Evolutionary conservation across 64 coral and sea anemone species (phyloP).

Genomic region (Stichodactyla mertensii): DNA sequence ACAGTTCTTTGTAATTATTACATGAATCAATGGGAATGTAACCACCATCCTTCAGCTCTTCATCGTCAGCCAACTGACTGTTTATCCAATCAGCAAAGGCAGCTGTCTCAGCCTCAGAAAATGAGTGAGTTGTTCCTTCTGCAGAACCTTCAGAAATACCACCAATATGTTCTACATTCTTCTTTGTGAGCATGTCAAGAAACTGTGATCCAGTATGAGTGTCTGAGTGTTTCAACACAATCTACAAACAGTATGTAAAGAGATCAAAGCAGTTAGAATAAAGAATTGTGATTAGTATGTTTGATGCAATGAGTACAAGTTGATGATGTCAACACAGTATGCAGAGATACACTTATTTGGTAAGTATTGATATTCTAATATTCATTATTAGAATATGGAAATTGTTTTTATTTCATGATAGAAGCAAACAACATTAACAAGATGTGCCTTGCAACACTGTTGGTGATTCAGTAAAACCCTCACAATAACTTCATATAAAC

Average conservation of each 20-base stretch:
- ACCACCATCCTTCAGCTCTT: constrained; percentile 37
- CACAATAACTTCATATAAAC: too few species aligned
- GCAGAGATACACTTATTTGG: too few species aligned
- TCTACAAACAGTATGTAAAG: neutral
- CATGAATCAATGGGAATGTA: constrained; percentile 66
- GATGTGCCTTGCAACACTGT: too few species aligned
- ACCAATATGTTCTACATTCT: constrained; percentile 28
- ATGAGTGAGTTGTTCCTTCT: constrained; percentile 83
- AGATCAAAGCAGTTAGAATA: too few species aligned
- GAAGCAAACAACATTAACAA: too few species aligned
- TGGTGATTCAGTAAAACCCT: too few species aligned
- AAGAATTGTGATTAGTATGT: too few species aligned
- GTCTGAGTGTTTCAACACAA: neutral
- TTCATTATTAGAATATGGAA: too few species aligned
- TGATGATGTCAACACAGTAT: too few species aligned
- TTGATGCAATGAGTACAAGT: too few species aligned
- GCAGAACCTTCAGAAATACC: constrained; percentile 70
- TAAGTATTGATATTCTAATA: too few species aligned
- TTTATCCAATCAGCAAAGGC: constrained; percentile 99
- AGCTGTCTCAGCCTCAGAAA: constrained; percentile 69
- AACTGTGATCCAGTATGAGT: neutral
- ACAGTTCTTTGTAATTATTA: constrained; percentile 56
- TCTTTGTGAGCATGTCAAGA: neutral
- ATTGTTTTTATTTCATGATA: too few species aligned
- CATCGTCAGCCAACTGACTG: constrained; percentile 68